Conservation (phyloP, 2,113 vertebrate genomes). For the Phyllopteryx taeniolatus region DNA sequence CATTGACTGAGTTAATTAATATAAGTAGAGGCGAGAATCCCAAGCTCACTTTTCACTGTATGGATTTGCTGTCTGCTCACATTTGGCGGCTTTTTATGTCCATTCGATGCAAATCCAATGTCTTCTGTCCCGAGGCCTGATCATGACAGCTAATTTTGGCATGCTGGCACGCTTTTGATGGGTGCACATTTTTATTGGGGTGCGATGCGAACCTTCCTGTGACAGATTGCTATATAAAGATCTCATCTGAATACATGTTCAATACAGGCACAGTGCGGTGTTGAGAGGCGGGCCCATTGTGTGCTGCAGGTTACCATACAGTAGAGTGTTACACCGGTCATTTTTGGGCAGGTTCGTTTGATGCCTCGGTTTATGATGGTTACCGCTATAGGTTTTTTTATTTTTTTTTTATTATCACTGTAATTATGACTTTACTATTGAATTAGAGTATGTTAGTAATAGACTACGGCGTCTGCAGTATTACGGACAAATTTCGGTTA, state of each 20-base stretch:
- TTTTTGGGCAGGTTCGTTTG: background rate
- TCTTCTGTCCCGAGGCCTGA: slow-evolving; percentile 56
- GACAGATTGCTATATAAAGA: slow-evolving; percentile 52
- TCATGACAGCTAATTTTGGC: slow-evolving; percentile 70
- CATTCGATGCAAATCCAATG: slow-evolving; percentile 75
- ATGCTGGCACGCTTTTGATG: slow-evolving; percentile 53
- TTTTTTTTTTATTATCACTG: background rate
- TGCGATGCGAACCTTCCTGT: slow-evolving; percentile 34
- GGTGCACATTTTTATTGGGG: slow-evolving; percentile 67
- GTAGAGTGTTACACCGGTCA: background rate
- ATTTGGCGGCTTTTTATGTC: slow-evolving; percentile 73
- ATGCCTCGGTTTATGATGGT: background rate
- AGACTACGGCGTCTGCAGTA: no score
- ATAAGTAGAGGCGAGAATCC: slow-evolving; percentile 72
- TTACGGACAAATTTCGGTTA: background rate
- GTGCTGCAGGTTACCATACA: slow-evolving; percentile 1
- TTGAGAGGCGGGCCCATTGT: slow-evolving; percentile 34
- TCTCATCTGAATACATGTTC: slow-evolving; percentile 54
- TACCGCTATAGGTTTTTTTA: no score
- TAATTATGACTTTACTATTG: background rate
- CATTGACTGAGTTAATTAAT: slow-evolving; percentile 77
- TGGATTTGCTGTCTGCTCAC: slow-evolving; percentile 73
- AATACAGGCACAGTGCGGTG: slow-evolving; percentile 32
- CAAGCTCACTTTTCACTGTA: slow-evolving; percentile 72
- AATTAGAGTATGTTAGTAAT: background rate